Percentiles rank a stretch among this genome's conserved stretches.
These are phyloP conservation scores for Hoplostethus atlanticus DNA, from an alignment of 2,797 vertebrate species.

Conservation along the genomic window DNA sequence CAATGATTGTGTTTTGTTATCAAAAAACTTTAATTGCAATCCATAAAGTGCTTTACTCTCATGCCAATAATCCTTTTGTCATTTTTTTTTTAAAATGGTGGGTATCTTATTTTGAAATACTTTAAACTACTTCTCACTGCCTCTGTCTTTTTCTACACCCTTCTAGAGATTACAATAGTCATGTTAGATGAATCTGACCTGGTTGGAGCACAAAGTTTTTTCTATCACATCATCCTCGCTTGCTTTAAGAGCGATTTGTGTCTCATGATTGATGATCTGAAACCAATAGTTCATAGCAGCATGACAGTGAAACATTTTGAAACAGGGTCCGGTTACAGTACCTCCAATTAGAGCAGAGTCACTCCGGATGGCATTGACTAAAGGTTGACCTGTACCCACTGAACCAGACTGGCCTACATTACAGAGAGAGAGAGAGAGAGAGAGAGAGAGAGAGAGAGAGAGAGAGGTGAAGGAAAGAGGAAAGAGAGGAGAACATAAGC, in stretches of 20 bases:
- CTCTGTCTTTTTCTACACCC: too few relatives aligned
- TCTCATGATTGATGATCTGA: conserved; percentile 5
- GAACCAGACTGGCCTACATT: conserved; percentile 91
- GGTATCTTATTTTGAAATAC: too few relatives aligned
- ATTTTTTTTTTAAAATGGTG: too few relatives aligned
- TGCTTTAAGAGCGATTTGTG: background rate
- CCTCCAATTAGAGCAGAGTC: conserved; percentile 96
- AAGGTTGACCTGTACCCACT: conserved; percentile 87
- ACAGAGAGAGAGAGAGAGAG: conserved; percentile 41
- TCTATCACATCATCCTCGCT: background rate
- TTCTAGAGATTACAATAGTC: background rate
- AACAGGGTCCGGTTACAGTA: conserved; percentile 70
- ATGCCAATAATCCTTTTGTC: too few relatives aligned
- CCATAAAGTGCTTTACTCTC: too few relatives aligned
- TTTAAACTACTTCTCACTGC: too few relatives aligned
- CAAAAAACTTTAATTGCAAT: too few relatives aligned
- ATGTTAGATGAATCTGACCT: background rate
- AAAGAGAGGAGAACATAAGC: background rate
- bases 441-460: conserved; percentile 44
- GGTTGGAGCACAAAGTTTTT: background rate
- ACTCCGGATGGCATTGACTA: conserved; percentile 88
- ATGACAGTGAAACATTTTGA: background rate
- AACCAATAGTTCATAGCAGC: background rate
- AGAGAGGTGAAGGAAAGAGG: too few relatives aligned
- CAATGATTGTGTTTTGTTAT: too few relatives aligned